A percentile compares a stretch with the other conserved stretches of the same genome.
Evolutionary conservation across 1,140 invertebrate genomes (phyloP).

Genomic region (Ephestia elutella): DNA sequence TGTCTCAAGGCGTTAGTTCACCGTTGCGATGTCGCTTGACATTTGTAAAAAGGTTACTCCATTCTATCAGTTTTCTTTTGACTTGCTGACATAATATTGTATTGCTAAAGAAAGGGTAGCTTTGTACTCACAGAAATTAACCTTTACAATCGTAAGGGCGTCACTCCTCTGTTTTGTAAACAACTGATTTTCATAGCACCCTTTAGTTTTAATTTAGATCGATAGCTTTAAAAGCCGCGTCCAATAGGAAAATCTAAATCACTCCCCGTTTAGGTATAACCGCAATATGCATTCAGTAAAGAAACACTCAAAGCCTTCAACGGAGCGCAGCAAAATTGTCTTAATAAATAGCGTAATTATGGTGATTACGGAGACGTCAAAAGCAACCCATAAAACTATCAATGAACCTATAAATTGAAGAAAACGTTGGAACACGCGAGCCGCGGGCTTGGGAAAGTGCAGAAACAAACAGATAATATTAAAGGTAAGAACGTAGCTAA

Average conservation of each 20-base stretch:
- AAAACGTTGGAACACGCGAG: constrained; percentile 47
- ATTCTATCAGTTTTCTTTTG: constrained; percentile 62
- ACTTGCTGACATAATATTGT: constrained; percentile 52
- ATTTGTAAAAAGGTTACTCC: constrained; percentile 69
- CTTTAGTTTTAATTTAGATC: background rate
- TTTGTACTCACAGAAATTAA: constrained; percentile 51
- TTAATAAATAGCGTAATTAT: constrained; percentile 45
- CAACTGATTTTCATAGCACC: background rate
- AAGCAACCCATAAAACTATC: constrained; percentile 45
- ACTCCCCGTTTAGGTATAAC: constrained; percentile 1
- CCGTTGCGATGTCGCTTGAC: constrained; percentile 54
- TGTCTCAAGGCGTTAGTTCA: constrained; percentile 60
- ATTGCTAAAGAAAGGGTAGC: constrained; percentile 61
- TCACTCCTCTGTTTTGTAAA: background rate
- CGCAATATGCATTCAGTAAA: constrained; percentile 2
- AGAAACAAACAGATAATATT: constrained; percentile 41
- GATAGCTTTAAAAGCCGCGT: background rate
- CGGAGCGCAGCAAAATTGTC: constrained; percentile 30
- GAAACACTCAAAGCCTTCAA: constrained; percentile 17
- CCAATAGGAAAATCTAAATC: background rate
- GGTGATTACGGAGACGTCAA: constrained; percentile 42
- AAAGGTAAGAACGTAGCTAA: constrained; percentile 33
- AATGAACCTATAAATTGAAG: constrained; percentile 52
- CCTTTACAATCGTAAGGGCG: constrained; percentile 49
- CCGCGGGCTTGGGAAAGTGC: constrained; percentile 41